Evolutionary conservation across 2,888 invertebrate species (phyloP).

Genomic region (Xylota segnis): DNA sequence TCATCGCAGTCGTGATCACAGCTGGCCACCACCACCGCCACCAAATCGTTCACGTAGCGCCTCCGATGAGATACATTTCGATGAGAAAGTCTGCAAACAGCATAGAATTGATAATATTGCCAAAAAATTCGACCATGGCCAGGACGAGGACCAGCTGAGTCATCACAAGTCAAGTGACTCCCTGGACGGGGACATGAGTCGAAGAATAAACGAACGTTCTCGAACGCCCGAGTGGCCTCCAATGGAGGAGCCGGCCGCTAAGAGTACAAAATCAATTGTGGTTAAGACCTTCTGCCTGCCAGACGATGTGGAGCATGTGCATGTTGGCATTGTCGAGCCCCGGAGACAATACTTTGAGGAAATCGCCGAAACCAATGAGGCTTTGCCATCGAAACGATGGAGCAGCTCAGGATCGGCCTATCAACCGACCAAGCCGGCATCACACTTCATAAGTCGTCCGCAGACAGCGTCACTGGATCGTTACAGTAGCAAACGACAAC

Average conservation of each 20-base stretch:
- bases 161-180: constrained; percentile 28
- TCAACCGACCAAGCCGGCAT: constrained; percentile 51
- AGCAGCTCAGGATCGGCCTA: constrained; percentile 45
- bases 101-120: constrained; percentile 82
- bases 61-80: constrained; percentile 79
- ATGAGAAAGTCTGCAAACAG: constrained; percentile 79
- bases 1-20: constrained; percentile 81
- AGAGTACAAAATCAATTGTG: constrained; percentile 12
- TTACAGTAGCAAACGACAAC: constrained; percentile 72
- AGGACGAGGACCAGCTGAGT: constrained; percentile 27
- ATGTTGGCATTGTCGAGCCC: constrained; percentile 82
- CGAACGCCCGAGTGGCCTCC: constrained; percentile 65
- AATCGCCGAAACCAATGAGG: constrained; percentile 75
- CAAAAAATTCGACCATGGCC: constrained; percentile 80
- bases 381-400: constrained; percentile 47
- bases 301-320: constrained; percentile 71
- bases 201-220: constrained; percentile 41
- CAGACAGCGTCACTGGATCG: constrained; percentile 69
- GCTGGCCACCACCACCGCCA: constrained; percentile 82
- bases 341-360: constrained; percentile 82
- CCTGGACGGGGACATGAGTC: constrained; percentile 10
- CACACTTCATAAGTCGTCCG: constrained; percentile 57
- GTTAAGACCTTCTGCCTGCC: constrained; percentile 72
- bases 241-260: constrained; percentile 21
- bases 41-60: constrained; percentile 78